phyloP scores from a whole-genome alignment of 2,888 invertebrate genomes.

The Chydorus sphaericus region DNA sequence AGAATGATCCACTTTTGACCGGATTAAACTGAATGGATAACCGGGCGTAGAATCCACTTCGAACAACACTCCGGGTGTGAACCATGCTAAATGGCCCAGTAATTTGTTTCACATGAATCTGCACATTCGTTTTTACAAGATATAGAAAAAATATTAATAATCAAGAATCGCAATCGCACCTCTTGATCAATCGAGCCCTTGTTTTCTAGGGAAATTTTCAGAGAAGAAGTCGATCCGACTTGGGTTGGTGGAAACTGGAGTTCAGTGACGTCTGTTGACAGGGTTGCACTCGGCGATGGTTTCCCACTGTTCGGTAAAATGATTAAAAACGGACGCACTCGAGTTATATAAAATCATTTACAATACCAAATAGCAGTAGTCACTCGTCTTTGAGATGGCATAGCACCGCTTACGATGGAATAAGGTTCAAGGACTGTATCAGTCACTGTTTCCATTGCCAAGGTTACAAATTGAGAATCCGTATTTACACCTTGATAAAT shows the following conservation, averaged over 20 bases:
- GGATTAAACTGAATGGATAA: slow-evolving; percentile 8
- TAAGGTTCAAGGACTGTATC: not conserved
- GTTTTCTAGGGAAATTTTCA: slow-evolving; percentile 6
- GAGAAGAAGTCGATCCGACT: slow-evolving; percentile 4
- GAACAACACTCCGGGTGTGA: not conserved
- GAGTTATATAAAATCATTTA: not conserved
- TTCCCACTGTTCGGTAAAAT: slow-evolving; percentile 2
- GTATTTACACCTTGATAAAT: slow-evolving; percentile 12
- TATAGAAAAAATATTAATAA: not conserved
- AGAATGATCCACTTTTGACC: not conserved
- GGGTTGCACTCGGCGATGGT: not conserved
- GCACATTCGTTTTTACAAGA: not conserved
- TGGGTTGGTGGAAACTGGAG: slow-evolving; percentile 1
- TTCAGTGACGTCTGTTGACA: not conserved
- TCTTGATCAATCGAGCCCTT: not conserved
- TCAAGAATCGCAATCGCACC: not conserved
- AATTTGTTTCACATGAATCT: not conserved
- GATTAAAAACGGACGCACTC: not conserved
- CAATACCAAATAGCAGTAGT: not conserved
- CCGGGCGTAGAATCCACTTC: slow-evolving; percentile 1
- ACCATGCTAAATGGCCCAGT: slow-evolving; percentile 1
- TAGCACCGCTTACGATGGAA: not conserved
- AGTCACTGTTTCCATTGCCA: not conserved
- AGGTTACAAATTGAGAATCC: slow-evolving; percentile 14
- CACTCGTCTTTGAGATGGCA: not conserved